phyloP scores from a whole-genome alignment of 2,888 invertebrate species.

The Phymatocera aterrima region DNA sequence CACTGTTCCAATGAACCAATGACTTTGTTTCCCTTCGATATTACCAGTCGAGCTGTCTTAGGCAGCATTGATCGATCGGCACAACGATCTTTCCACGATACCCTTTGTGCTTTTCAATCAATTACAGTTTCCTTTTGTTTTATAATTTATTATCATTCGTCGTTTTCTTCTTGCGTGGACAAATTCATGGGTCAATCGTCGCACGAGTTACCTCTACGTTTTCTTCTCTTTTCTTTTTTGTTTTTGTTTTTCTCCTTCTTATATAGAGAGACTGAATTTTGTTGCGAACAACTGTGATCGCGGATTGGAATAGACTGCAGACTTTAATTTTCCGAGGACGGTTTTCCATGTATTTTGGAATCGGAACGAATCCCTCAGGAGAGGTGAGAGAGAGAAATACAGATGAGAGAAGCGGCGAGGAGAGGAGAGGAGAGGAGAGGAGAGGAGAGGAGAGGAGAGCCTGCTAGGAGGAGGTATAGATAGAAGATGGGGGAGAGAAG shows the following conservation, averaged over 20 bases:
- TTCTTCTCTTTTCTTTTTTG: slow-evolving; percentile 39
- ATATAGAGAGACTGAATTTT: background rate
- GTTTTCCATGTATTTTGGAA: slow-evolving; percentile 14
- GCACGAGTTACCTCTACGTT: too few relatives aligned
- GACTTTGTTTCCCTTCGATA: slow-evolving; percentile 3
- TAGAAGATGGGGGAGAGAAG: slow-evolving; percentile 40
- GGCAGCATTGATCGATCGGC: background rate
- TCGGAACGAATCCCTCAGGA: background rate
- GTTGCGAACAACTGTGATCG: background rate
- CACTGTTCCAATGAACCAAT: background rate
- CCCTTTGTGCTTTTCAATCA: too few relatives aligned
- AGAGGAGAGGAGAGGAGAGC: slow-evolving; percentile 19
- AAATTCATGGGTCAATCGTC: too few relatives aligned
- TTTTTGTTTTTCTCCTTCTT: background rate
- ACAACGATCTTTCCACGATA: background rate
- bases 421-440: slow-evolving; percentile 29
- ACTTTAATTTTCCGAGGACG: slow-evolving; percentile 17
- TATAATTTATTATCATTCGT: too few relatives aligned
- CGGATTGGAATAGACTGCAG: background rate
- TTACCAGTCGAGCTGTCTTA: background rate
- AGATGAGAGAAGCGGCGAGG: slow-evolving; percentile 45
- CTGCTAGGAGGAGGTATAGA: slow-evolving; percentile 10
- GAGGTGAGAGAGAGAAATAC: background rate
- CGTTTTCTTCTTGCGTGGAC: too few relatives aligned
- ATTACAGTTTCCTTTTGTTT: slow-evolving; percentile 8